phyloP scores from a whole-genome alignment of 2,888 invertebrate genomes.

The Caenorhabditis sp. region DNA sequence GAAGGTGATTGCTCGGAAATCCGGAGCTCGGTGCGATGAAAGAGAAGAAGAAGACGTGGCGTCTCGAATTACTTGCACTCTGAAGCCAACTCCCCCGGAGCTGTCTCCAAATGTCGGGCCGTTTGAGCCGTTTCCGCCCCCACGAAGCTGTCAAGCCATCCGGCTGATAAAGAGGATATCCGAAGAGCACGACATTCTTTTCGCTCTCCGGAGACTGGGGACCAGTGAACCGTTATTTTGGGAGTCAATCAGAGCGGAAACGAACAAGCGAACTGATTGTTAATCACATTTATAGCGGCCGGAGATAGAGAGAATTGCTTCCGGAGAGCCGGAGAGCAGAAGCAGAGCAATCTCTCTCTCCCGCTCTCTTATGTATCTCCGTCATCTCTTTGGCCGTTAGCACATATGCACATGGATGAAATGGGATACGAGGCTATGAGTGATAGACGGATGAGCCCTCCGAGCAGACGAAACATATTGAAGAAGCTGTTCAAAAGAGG shows the following conservation, averaged over 20 bases:
- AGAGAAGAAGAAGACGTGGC: constrained; percentile 6
- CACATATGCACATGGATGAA: constrained; percentile 51
- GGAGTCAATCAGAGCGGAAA: constrained; percentile 6
- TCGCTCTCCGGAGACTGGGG: no score
- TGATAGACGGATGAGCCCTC: neutral
- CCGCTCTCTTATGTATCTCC: constrained; percentile 23
- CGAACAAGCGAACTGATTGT: constrained; percentile 46
- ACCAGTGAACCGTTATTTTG: no score
- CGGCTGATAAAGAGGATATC: neutral
- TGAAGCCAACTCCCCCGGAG: constrained; percentile 33
- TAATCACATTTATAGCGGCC: constrained; percentile 34
- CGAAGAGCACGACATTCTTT: no score
- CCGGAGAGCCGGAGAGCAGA: constrained; percentile 5
- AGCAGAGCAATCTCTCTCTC: constrained; percentile 23
- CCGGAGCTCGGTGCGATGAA: neutral
- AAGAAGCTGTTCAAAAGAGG: neutral
- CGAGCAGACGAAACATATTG: constrained; percentile 30
- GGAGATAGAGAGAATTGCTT: constrained; percentile 14
- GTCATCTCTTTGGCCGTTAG: constrained; percentile 34
- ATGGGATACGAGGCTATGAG: constrained; percentile 11
- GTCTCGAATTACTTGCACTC: constrained; percentile 48
- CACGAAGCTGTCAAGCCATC: constrained; percentile 45
- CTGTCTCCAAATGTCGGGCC: neutral
- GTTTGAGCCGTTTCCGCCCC: constrained; percentile 11
- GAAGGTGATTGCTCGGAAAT: constrained; percentile 8